phyloP scores from a whole-genome alignment of 2,113 vertebrate genomes.

The Labeo rohita region DNA sequence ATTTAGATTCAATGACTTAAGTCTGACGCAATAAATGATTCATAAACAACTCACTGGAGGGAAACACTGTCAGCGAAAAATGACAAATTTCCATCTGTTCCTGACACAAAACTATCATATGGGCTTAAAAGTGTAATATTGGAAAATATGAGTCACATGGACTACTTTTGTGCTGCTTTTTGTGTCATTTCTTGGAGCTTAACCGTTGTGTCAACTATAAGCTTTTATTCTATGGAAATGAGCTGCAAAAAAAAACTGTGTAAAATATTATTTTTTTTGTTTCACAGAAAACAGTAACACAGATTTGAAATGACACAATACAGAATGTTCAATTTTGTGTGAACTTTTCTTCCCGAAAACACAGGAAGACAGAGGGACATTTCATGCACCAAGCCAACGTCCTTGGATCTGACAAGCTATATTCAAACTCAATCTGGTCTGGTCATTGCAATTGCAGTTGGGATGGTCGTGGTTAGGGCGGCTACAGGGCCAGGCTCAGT shows the following conservation, averaged over 20 bases:
- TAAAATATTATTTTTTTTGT: not conserved
- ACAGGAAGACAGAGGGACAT: not conserved
- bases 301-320: not conserved
- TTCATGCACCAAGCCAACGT: not conserved
- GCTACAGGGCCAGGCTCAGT: constrained; percentile 22
- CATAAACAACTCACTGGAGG: not conserved
- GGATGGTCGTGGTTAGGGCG: constrained; percentile 6
- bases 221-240: not conserved
- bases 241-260: not conserved
- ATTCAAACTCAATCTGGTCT: constrained; percentile 13
- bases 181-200: not conserved
- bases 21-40: not conserved
- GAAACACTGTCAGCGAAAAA: not conserved
- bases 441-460: not conserved
- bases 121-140: not conserved
- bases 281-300: not conserved
- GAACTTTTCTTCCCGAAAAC: not conserved
- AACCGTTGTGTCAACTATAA: not conserved
- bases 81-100: not conserved
- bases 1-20: not conserved
- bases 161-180: not conserved
- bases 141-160: not conserved
- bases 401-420: constrained; percentile 21
- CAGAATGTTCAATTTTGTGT: not conserved
- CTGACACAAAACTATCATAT: not conserved